Base-by-base conservation (phyloP, 2,888 invertebrate species). In the Drosophila nr. perissopoda region DNA sequence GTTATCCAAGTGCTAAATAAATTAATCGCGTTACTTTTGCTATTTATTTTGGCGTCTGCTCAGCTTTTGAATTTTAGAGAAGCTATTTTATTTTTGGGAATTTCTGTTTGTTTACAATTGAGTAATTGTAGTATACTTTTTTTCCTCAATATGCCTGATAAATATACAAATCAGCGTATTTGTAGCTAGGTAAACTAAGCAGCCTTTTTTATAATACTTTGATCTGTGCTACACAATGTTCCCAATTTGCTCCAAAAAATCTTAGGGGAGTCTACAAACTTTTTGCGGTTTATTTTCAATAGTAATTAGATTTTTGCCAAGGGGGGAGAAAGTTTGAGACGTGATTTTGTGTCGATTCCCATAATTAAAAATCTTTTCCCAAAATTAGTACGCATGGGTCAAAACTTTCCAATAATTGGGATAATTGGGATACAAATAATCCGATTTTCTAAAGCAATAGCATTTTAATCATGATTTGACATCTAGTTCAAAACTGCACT, bases 1-100 rank as follows among this genome's bases (percentile, higher is more conserved):
- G 38, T 64, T 67, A 59, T 48, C 75, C 59, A 53, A 78, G 60
- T 62, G 42, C 65, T 49, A 76, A 57, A 72, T 60, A 76, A 76
- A 79, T 78, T 63, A 51, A 60, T 53, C 40, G 33, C 54, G 51
- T 31, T 72, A 11, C 13, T 59, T 51, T 51, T 27, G 27, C 29
- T 38, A 25, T 27, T 48, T 33, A 18, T 40, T 54, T 48, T 56
- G 25, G 25, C 10, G 11, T 36, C 25, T 36, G 25, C 13, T 34
- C 11, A 25, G 53, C 25, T 18, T 16, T 53, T 18, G 4, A 1
- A 27, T 25, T 25, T 34, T 25, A 5, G 10, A 16, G 21, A n/a
- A 11, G 6, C 2, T 0, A 18, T 36, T 29, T 36, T 51, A 34
- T 18, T 21, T 29, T 16, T 11, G 1, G 10, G 29, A 34, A 25